Percentiles rank a stretch among this genome's conserved stretches.
Conservation (phyloP, 2,113 vertebrate genomes). For the Syngnathus scovelli region DNA sequence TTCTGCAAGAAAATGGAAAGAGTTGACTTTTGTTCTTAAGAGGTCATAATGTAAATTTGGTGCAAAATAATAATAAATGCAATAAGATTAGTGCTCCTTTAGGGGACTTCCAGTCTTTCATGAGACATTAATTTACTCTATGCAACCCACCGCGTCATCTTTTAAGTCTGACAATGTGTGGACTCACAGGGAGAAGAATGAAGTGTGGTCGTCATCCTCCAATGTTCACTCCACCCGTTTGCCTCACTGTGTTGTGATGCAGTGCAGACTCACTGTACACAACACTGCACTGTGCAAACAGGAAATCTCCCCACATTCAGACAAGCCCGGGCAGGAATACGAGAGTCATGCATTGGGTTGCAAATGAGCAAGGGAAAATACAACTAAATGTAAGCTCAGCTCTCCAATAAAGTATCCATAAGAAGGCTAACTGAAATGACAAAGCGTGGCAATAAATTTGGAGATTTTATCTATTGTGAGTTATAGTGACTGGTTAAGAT, state of each 20-base stretch:
- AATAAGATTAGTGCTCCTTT: neutral
- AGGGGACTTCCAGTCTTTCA: neutral
- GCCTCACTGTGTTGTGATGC: neutral
- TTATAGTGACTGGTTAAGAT: neutral
- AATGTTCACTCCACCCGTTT: neutral
- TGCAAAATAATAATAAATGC: too few relatives aligned
- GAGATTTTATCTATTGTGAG: neutral
- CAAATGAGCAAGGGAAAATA: neutral
- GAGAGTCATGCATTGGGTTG: neutral
- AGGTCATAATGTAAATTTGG: too few relatives aligned
- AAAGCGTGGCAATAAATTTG: neutral
- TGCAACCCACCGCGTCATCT: neutral
- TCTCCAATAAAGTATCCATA: neutral
- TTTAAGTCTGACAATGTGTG: conserved; percentile 1
- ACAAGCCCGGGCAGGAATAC: neutral
- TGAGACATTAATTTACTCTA: neutral
- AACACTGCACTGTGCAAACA: neutral
- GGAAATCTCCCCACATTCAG: neutral
- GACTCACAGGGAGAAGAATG: neutral
- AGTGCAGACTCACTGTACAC: neutral
- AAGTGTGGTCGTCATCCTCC: neutral
- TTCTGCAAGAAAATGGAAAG: neutral
- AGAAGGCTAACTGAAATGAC: neutral
- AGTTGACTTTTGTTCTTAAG: too few relatives aligned
- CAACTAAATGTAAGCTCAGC: neutral